phyloP scores from a whole-genome alignment of 2,797 vertebrate species.

The Protosalanx chinensis region DNA sequence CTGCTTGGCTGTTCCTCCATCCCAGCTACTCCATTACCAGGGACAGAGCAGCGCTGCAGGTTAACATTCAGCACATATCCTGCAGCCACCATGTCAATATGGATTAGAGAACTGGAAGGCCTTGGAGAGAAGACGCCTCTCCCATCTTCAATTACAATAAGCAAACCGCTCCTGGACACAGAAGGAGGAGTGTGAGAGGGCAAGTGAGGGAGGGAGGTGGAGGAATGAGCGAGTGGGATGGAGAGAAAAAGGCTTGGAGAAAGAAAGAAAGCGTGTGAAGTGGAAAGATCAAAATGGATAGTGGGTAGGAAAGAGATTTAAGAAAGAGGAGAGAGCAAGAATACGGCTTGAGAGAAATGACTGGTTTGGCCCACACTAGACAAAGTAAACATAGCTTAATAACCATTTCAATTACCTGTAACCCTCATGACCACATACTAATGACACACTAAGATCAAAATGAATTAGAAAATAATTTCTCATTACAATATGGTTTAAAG shows the following conservation, averaged over 20 bases:
- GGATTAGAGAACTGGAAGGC: conserved; percentile 78
- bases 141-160: conserved; percentile 81
- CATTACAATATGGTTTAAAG: conserved; percentile 60
- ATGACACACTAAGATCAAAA: conserved; percentile 60
- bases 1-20: conserved; percentile 16
- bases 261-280: background rate
- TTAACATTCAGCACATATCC: conserved; percentile 58
- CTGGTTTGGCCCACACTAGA: conserved; percentile 55
- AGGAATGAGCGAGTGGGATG: conserved; percentile 14
- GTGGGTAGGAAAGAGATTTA: too few relatives aligned
- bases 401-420: conserved; percentile 69
- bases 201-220: conserved; percentile 32
- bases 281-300: too few relatives aligned
- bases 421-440: conserved; percentile 60
- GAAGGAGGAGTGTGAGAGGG: conserved; percentile 54
- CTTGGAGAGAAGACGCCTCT: conserved; percentile 59
- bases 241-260: conserved; percentile 32
- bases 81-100: conserved; percentile 73
- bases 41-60: conserved; percentile 47
- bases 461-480: conserved; percentile 65
- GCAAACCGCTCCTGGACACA: conserved; percentile 79
- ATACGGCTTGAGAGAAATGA: conserved; percentile 45
- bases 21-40: conserved; percentile 37
- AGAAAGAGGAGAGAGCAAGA: conserved; percentile 13
- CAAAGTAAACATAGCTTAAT: conserved; percentile 71